Percentiles rank a stretch among this genome's conserved stretches.
Evolutionary conservation across 2,888 invertebrate species (phyloP).

Genomic region (Sthenelais limicola): DNA sequence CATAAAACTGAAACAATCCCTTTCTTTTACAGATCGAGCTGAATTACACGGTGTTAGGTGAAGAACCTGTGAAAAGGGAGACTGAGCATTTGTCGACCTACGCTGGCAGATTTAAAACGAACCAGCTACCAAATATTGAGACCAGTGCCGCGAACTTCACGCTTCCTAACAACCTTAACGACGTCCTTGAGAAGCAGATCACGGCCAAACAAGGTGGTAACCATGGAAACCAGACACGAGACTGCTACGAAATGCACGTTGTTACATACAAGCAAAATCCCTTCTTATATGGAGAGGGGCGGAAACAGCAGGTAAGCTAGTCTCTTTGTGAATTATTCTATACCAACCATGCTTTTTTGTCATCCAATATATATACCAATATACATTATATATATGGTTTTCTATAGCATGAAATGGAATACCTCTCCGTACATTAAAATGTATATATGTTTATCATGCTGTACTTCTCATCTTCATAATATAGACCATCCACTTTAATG

Average conservation of each 20-base stretch:
- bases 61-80: conserved; percentile 55
- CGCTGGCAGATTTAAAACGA: conserved; percentile 55
- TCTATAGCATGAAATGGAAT: no score
- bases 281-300: conserved; percentile 27
- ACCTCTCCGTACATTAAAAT: no score
- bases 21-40: conserved; percentile 58
- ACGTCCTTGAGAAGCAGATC: conserved; percentile 28
- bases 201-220: conserved; percentile 6
- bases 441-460: no score
- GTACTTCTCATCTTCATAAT: no score
- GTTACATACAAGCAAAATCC: conserved; percentile 46
- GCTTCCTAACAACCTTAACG: conserved; percentile 57
- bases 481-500: no score
- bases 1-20: no score
- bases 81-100: conserved; percentile 46
- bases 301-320: background rate
- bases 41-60: conserved; percentile 57
- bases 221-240: conserved; percentile 8
- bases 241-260: conserved; percentile 46
- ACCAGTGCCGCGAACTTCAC: conserved; percentile 53
- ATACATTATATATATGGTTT: no score
- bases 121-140: conserved; percentile 49
- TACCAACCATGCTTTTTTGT: no score
- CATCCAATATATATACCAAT: no score
- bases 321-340: no score